These are phyloP conservation scores for Balaeniceps rex DNA, from an alignment of 2,113 vertebrate genomes.

Conservation along the genomic window DNA sequence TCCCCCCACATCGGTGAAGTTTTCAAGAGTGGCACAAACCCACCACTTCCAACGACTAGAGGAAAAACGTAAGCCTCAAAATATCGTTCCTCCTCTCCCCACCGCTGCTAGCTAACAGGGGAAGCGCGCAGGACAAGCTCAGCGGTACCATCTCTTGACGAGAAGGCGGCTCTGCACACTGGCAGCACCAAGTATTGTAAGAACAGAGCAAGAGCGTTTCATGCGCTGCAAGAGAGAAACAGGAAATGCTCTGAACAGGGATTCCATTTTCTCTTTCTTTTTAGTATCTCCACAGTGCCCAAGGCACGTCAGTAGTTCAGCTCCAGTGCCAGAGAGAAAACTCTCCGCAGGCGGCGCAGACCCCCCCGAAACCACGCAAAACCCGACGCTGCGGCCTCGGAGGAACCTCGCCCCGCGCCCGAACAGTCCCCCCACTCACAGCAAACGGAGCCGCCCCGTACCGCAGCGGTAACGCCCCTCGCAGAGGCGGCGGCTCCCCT, in stretches of 20 bases:
- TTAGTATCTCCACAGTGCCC: rapidly evolving
- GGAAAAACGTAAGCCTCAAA: rapidly evolving
- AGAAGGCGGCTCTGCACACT: rapidly evolving
- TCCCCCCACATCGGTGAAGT: rapidly evolving
- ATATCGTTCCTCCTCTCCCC: background rate
- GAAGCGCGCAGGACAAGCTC: no score
- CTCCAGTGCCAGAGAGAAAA: background rate
- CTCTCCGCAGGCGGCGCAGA: no score
- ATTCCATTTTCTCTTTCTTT: rapidly evolving
- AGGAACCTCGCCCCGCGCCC: no score
- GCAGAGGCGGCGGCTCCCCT: no score
- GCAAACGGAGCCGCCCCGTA: no score
- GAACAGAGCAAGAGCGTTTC: rapidly evolving
- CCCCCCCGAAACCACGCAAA: no score
- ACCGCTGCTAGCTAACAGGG: rapidly evolving
- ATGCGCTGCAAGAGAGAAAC: background rate
- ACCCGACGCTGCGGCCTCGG: no score
- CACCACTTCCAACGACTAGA: rapidly evolving
- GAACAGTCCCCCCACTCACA: no score
- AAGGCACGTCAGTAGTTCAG: rapidly evolving
- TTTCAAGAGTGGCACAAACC: background rate
- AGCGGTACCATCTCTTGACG: rapidly evolving
- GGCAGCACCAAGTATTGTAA: rapidly evolving
- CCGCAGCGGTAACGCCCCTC: no score
- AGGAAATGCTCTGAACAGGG: rapidly evolving